phyloP scores from a whole-genome alignment of 2,797 vertebrate genomes.

The Rhabdophis nuchalis region DNA sequence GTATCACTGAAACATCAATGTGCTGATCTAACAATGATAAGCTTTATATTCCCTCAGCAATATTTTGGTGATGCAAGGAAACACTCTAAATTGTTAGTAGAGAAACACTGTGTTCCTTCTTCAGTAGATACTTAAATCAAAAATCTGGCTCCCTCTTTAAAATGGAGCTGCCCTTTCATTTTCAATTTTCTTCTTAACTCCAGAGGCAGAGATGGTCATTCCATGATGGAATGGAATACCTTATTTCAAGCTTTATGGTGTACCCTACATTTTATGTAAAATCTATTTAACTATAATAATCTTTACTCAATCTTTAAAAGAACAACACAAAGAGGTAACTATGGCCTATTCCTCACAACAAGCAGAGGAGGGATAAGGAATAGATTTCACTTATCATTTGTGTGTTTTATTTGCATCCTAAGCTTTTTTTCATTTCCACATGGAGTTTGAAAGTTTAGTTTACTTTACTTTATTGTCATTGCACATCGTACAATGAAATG shows the following conservation, averaged over 20 bases:
- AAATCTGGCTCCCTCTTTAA: neutral
- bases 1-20: neutral
- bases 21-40: neutral
- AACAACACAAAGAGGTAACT: neutral
- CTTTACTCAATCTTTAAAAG: neutral
- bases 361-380: neutral
- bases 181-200: neutral
- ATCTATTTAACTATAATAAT: neutral
- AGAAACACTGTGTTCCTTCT: neutral
- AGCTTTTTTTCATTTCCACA: neutral
- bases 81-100: neutral
- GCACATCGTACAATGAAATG: no score
- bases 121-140: neutral
- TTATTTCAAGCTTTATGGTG: neutral
- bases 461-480: no score
- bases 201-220: neutral
- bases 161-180: neutral
- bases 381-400: neutral
- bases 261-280: neutral
- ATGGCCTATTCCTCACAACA: neutral
- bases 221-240: neutral
- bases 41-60: neutral
- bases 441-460: neutral
- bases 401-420: neutral
- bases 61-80: neutral